A percentile compares a stretch with the other conserved stretches of the same genome.
Evolutionary conservation across 1,140 invertebrate species (phyloP).

Genomic region (Drosophila gunungcola): DNA sequence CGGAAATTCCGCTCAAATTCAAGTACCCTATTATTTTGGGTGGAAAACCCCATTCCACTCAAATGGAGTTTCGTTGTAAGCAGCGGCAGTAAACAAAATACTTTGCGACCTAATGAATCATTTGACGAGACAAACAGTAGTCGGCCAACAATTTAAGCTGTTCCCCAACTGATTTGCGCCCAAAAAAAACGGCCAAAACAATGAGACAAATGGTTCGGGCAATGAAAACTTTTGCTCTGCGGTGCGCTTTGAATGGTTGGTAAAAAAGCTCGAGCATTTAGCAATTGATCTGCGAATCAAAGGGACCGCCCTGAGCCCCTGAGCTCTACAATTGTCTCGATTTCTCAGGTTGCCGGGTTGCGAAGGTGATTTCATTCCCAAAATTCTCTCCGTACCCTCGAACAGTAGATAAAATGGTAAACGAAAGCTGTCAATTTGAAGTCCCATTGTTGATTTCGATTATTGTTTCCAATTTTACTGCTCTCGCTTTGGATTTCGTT

Average conservation of each 20-base stretch:
- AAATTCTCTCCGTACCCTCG: constrained; percentile 48
- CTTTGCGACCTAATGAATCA: constrained; percentile 63
- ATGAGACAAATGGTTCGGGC: constrained; percentile 41
- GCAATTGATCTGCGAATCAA: constrained; percentile 78
- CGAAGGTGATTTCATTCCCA: constrained; percentile 75
- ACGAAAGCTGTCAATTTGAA: constrained; percentile 81
- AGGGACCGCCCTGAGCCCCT: constrained; percentile 54
- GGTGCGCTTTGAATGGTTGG: constrained; percentile 61
- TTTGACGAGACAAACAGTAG: constrained; percentile 74
- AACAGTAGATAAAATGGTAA: constrained; percentile 73
- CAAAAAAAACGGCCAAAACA: constrained; percentile 27
- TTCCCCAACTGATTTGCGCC: constrained; percentile 57
- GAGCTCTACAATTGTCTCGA: constrained; percentile 69
- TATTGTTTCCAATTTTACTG: constrained; percentile 55
- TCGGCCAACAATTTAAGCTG: constrained; percentile 73
- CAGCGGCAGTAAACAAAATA: constrained; percentile 51
- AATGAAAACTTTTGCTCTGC: constrained; percentile 54
- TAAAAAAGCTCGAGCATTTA: constrained; percentile 63
- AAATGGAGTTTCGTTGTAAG: constrained; percentile 73
- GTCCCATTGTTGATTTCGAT: constrained; percentile 67
- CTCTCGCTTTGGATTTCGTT: constrained; percentile 37
- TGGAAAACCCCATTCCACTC: constrained; percentile 21
- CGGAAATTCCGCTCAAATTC: constrained; percentile 1
- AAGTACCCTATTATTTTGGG: constrained; percentile 7
- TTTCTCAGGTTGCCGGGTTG: constrained; percentile 51